Base-by-base conservation (phyloP, 2,797 vertebrate species). In the Pantherophis vulpinus region DNA sequence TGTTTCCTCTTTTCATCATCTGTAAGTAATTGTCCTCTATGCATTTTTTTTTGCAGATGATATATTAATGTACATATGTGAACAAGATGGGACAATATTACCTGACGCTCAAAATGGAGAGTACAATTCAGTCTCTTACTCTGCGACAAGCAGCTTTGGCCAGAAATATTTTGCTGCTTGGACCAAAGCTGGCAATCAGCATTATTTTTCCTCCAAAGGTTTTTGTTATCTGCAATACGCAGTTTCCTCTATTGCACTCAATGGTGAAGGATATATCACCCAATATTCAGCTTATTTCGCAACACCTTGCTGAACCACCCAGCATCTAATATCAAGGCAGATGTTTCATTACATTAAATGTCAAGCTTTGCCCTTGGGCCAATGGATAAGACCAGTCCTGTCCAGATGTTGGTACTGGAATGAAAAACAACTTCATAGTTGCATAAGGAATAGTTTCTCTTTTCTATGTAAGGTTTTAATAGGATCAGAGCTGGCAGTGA, bases 1-100 rank as follows among this genome's bases (percentile, higher is more conserved):
- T 66, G 32, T 47, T 94, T 61, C 92, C 93, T 0, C 0, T 55
- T 25, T 23, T 42, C 86, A 54, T 51, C 32, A 37, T 25, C 32
- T 32, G 11, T 0, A 0, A 2, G n/a, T 12, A 32, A 0, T 0
- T 79, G 0, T 5, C 23, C 89, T 29, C 66, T 88, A 54, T 58
- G 66, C 32, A 58, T 12, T 83, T n/a, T 63, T 83, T 79, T 83
- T 83, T 25, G 20, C 20, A 47, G 20, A 25, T 42, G 37, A 12
- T 83, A 83, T 47, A 83, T 58, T 88, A 83, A 88, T 10, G 61
- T 63, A 60, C 16, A 70, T 23, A 37, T 23, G 42, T 42, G 23
- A 42, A 47, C 9, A 83, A 47, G 20, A 83, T 25, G 4, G 54
- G 11, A 54, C 13, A 89, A 54, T 11, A 55, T 25, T 4, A 23